These are phyloP conservation scores for Danionella dracula DNA, from an alignment of 2,797 vertebrate species.

Conservation along the genomic window DNA sequence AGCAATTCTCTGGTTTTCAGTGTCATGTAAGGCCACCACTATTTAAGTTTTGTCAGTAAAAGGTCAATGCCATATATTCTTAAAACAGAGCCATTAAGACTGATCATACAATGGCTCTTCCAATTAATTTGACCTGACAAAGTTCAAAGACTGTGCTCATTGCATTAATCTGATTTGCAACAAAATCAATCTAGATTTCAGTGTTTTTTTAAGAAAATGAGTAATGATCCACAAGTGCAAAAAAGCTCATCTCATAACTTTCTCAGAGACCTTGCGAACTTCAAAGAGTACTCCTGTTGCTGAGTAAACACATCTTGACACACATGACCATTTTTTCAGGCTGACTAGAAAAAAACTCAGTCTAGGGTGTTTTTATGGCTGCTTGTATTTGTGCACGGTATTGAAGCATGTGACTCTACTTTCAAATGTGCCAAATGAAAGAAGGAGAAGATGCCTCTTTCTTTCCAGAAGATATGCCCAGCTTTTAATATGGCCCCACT, in stretches of 20 bases:
- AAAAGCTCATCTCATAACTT: not conserved
- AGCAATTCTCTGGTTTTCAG: too few relatives aligned
- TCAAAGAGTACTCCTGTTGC: constrained; percentile 1
- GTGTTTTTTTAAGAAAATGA: too few relatives aligned
- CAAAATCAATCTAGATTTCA: too few relatives aligned
- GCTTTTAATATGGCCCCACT: constrained; percentile 55
- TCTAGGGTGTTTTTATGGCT: constrained; percentile 1
- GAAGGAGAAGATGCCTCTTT: constrained; percentile 3
- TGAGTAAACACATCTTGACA: constrained; percentile 9
- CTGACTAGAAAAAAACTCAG: not conserved
- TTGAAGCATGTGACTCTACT: not conserved
- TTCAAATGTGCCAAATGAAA: constrained; percentile 24
- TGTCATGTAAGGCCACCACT: too few relatives aligned
- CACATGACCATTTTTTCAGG: constrained; percentile 7
- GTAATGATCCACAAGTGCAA: not conserved
- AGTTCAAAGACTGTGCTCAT: too few relatives aligned
- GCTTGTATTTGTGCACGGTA: constrained; percentile 4
- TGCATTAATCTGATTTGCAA: too few relatives aligned
- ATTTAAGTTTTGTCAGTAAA: too few relatives aligned
- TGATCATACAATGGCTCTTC: too few relatives aligned
- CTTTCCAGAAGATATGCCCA: constrained; percentile 30
- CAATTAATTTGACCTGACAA: too few relatives aligned
- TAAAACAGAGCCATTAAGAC: too few relatives aligned
- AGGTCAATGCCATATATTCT: too few relatives aligned
- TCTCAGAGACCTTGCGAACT: not conserved